These are phyloP conservation scores for Tigriopus japonicus DNA, from an alignment of 1,140 invertebrate genomes.

Conservation along the genomic window DNA sequence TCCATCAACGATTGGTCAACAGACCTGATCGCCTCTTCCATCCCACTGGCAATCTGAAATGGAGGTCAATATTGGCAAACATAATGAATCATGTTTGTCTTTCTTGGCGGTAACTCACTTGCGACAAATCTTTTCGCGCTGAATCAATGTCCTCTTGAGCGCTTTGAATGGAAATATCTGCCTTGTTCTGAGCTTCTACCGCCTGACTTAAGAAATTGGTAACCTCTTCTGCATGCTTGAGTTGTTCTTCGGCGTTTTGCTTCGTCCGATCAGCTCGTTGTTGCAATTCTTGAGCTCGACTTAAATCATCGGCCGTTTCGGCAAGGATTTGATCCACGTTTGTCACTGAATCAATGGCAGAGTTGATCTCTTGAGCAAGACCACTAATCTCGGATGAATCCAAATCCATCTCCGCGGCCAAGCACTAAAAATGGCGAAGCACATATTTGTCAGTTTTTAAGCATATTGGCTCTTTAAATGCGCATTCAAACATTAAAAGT, in stretches of 20 bases:
- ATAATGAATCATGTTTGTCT: too few species aligned
- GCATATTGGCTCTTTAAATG: too few species aligned
- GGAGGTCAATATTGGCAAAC: too few species aligned
- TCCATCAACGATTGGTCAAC: not conserved
- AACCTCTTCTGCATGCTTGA: conserved; percentile 37
- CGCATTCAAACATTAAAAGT: too few species aligned
- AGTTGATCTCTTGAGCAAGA: conserved; percentile 7
- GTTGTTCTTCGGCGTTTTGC: conserved; percentile 31
- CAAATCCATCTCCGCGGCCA: conserved; percentile 7
- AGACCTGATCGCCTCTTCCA: conserved; percentile 12
- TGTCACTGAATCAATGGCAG: conserved; percentile 11
- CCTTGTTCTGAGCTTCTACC: conserved; percentile 49
- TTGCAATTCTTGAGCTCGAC: conserved; percentile 3
- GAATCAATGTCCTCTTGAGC: conserved; percentile 54
- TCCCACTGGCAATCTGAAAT: not conserved
- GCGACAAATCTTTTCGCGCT: conserved; percentile 48
- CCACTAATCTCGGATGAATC: not conserved
- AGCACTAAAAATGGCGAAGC: too few species aligned
- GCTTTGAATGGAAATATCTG: conserved; percentile 51
- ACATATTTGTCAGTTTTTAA: too few species aligned
- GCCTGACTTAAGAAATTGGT: conserved; percentile 42
- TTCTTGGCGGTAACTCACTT: conserved; percentile 28
- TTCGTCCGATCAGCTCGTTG: conserved; percentile 23
- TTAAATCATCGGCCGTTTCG: not conserved
- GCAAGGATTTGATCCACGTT: conserved; percentile 16